Evolutionary conservation across 2,113 vertebrate genomes (phyloP), one percentile per base, ranked within the genome.

Genomic region (Struthidea cinerea): DNA sequence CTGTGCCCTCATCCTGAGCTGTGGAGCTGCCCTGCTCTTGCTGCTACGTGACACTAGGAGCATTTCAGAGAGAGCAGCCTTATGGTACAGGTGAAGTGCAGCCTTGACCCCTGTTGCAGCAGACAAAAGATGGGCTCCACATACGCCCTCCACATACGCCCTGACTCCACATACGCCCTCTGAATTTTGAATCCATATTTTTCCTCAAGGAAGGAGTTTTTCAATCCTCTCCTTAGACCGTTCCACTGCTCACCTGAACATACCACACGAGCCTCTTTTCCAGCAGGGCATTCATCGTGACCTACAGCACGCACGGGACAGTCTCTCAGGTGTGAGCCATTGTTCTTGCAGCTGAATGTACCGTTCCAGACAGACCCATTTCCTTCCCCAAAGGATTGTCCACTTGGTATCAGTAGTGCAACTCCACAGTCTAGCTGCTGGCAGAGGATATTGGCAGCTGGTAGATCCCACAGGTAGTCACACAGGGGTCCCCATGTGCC

Each of bases 341-440:
- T 93, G 11, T 96, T 94, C 42, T 33, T 49, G 50, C 98, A 98
- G 69, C 85, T 96, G 57, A 97, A 97, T 7, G 76, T 92, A 4
- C 97, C 96, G 0, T 94, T 96, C 96, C 97, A 97, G 69, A 96
- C 49, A 32, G 63, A 44, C 13, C 81, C 64, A 6, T 71, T 90
- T 65, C 88, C 93, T 33, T 30, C 63, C 24, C 95, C 94, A 5
- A 97, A 97, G 20, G 61, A 59, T 19, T 84, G 78, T 32, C 69
- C 95, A 9, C 0, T 14, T 13, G 84, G 94, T 22, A 89, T 94
- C 27, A 37, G 42, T 23, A 83, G 33, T 22, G 94, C 97, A 8
- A 75, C 30, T 37, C 97, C 98, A 77, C 97, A 98, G 89, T 94
- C 77, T 33, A 98, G 67, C 32, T 98, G 95, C 18, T 95, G 92